Conservation (phyloP, 1,140 invertebrate species). For the Antheraea pernyi region DNA sequence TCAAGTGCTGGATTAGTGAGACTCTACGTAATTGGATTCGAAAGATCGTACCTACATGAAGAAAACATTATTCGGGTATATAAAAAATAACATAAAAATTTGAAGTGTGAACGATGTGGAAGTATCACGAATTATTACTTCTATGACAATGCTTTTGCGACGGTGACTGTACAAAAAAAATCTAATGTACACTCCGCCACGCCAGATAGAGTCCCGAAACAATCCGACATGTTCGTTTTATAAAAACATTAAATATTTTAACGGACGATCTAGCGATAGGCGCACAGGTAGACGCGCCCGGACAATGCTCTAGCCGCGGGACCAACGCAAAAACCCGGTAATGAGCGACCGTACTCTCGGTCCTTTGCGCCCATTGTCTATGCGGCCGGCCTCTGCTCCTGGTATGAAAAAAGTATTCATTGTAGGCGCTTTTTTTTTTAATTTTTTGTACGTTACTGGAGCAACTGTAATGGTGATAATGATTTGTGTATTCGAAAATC, state of each 20-base stretch:
- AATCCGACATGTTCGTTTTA: neutral
- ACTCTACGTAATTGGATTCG: too few relatives aligned
- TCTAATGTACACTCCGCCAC: too few relatives aligned
- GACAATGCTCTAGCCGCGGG: conserved; percentile 50
- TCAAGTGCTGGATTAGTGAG: too few relatives aligned
- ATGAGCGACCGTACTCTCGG: conserved; percentile 61
- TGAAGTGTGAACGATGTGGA: too few relatives aligned
- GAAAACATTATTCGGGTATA: too few relatives aligned
- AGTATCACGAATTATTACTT: too few relatives aligned
- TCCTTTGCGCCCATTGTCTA: conserved; percentile 71
- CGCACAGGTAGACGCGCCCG: conserved; percentile 65
- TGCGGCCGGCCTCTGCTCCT: conserved; percentile 36
- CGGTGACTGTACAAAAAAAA: neutral
- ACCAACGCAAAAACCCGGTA: conserved; percentile 69
- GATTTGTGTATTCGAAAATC: too few relatives aligned
- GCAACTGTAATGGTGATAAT: too few relatives aligned
- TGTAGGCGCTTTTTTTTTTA: conserved; percentile 3
- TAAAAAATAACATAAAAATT: too few relatives aligned
- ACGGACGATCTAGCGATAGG: conserved; percentile 30
- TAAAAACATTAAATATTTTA: conserved; percentile 13
- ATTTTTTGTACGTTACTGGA: too few relatives aligned
- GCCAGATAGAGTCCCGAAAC: neutral
- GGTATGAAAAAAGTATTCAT: conserved; percentile 34
- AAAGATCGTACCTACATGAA: too few relatives aligned
- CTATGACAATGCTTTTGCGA: too few relatives aligned